Base-by-base conservation (phyloP, 2,888 invertebrate genomes). In the Lochmaea capreae region DNA sequence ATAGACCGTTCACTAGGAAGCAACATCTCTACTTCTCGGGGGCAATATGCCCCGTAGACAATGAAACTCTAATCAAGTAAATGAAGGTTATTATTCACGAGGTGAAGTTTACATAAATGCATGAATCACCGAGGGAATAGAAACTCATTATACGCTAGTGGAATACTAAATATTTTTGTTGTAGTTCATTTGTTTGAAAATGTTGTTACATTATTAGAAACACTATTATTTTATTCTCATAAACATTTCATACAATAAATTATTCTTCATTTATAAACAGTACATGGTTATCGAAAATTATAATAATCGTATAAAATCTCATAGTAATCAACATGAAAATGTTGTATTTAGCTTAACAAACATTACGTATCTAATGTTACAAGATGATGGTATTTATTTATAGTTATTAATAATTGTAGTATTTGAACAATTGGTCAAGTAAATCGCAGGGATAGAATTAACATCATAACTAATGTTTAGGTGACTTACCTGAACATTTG, bases 361-460 rank as follows among this genome's bases (percentile, higher is more conserved):
- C 3, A 46, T 46, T 46, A 46, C 12, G 12, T 46, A 46, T 46
- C 12, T 46, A 43, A n/a, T n/a, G n/a, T n/a, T n/a, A n/a, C n/a
- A n/a, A n/a, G n/a, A n/a, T n/a, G n/a, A n/a, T n/a, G n/a, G n/a
- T 12, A 12, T 14, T 46, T 46, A 46, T 46, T 46, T 0, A 3
- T 43, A 63, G 39, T 63, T 63, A 63, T 63, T 63, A n/a, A 63
- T 63, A 63, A 63, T 39, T 63, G n/a, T 63, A 63, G 42, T 63
- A 63, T 43, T 63, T 43, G 42, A 63, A 63, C 63, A 63, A 6
- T 42, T 63, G 63, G 43, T 63, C 63, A 63, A 63, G 43, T 63
- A 0, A 63, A 63, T 14, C 63, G 43, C 16, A 63, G 63, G 42
- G 42, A 63, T 42, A 63, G 63, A 63, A n/a, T 63, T 43, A 63